Conservation (phyloP, 2,113 vertebrate genomes). For the Hyaena hyaena region DNA sequence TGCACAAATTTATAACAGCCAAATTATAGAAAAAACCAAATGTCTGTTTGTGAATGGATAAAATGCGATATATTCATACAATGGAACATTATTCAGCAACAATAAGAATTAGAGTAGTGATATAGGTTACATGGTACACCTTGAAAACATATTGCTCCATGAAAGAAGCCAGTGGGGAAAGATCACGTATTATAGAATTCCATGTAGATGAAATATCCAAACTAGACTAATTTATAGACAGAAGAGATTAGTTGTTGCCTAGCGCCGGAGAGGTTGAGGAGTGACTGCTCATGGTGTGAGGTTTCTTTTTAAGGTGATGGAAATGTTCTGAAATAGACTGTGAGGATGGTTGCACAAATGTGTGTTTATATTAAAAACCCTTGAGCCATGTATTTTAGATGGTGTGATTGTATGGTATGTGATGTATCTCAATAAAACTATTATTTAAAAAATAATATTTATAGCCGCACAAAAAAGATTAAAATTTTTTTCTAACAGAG, state of each 20-base stretch:
- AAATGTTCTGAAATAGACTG: no score
- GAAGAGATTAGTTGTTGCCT: not conserved
- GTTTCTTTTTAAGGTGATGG: not conserved
- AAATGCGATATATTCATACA: not conserved
- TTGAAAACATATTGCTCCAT: not conserved
- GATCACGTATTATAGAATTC: not conserved
- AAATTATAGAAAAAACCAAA: not conserved
- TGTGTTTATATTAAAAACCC: not conserved
- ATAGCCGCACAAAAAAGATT: not conserved
- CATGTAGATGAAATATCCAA: not conserved
- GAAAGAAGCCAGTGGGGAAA: not conserved
- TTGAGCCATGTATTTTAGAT: not conserved
- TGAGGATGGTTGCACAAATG: not conserved
- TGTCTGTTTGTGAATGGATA: not conserved
- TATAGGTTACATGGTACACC: not conserved
- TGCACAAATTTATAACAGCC: not conserved
- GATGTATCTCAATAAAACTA: not conserved
- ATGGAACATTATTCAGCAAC: not conserved
- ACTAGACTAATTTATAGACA: not conserved
- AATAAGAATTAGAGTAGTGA: not conserved
- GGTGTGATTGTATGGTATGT: not conserved
- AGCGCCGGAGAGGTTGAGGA: not conserved
- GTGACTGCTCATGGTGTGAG: not conserved
- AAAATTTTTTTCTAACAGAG: not conserved
- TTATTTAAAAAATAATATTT: constrained; percentile 1